These are phyloP conservation scores for Anolis apletophallus DNA, from an alignment of 2,797 vertebrate genomes.

Conservation along the genomic window DNA sequence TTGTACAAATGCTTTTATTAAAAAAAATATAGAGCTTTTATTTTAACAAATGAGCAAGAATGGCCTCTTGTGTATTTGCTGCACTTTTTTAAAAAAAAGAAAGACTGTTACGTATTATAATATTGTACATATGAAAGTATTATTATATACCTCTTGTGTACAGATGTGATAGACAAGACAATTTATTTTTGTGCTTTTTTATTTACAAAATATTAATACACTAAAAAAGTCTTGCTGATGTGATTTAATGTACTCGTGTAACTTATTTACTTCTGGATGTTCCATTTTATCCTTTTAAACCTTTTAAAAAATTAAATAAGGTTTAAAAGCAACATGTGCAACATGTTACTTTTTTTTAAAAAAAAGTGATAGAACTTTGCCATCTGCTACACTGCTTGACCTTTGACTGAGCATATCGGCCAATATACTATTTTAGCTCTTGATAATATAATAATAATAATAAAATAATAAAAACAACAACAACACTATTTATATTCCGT, in stretches of 20 bases:
- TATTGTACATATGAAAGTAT: conserved; percentile 71
- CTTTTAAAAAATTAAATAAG: conserved; percentile 82
- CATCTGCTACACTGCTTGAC: background rate
- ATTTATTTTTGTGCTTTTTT: conserved; percentile 85
- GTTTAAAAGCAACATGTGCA: conserved; percentile 70
- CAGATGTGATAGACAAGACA: conserved; percentile 84
- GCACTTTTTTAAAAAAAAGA: conserved; percentile 73
- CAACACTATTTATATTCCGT: no score
- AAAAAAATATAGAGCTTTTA: conserved; percentile 81
- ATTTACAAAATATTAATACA: conserved; percentile 85
- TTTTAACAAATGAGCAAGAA: conserved; percentile 81
- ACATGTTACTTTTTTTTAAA: conserved; percentile 39
- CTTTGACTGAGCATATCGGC: background rate
- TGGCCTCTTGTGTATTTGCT: conserved; percentile 81
- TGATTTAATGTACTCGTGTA: conserved; percentile 85
- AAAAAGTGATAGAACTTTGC: background rate
- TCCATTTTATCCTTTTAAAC: conserved; percentile 79
- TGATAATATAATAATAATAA: no score
- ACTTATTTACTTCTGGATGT: conserved; percentile 85
- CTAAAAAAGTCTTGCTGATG: conserved; percentile 83
- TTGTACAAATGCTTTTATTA: conserved; percentile 82
- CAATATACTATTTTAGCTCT: no score
- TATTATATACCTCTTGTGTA: conserved; percentile 83
- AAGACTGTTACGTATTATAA: conserved; percentile 84
- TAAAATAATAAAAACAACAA: no score